Percentiles rank a stretch among this genome's conserved stretches.
These are phyloP conservation scores for Pteromalus puparum DNA, from an alignment of 1,140 invertebrate genomes.

Conservation along the genomic window DNA sequence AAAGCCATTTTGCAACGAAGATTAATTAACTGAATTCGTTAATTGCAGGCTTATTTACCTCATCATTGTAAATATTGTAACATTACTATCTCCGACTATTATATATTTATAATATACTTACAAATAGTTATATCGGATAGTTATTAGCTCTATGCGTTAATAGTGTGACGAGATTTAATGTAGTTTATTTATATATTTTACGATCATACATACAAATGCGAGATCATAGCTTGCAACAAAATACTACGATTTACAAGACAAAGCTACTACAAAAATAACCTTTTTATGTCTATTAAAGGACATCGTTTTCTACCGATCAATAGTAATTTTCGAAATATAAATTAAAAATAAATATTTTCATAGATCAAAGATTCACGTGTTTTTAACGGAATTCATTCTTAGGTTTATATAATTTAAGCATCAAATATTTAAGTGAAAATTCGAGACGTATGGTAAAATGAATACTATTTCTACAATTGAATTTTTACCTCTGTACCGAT, in stretches of 20 bases:
- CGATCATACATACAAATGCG: constrained; percentile 53
- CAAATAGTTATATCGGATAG: constrained; percentile 57
- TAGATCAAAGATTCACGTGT: neutral
- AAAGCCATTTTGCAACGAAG: constrained; percentile 40
- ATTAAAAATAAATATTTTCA: neutral
- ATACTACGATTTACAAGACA: constrained; percentile 25
- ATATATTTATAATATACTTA: constrained; percentile 65
- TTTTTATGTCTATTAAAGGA: neutral
- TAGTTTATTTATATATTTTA: constrained; percentile 64
- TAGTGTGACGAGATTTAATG: constrained; percentile 60
- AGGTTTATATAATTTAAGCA: neutral
- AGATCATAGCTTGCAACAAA: constrained; percentile 36
- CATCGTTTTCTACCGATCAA: too few relatives aligned
- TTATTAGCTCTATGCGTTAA: constrained; percentile 59
- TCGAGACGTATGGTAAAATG: too few relatives aligned
- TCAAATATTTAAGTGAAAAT: neutral
- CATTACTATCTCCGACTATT: constrained; percentile 63
- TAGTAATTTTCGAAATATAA: neutral
- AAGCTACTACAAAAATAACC: constrained; percentile 46
- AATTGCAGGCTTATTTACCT: constrained; percentile 59
- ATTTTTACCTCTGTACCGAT: neutral
- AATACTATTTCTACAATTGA: neutral
- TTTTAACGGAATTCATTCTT: neutral
- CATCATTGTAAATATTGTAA: constrained; percentile 71
- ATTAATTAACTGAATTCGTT: constrained; percentile 44